phyloP scores from a whole-genome alignment of 2,113 vertebrate species.

The Halcyon senegalensis region DNA sequence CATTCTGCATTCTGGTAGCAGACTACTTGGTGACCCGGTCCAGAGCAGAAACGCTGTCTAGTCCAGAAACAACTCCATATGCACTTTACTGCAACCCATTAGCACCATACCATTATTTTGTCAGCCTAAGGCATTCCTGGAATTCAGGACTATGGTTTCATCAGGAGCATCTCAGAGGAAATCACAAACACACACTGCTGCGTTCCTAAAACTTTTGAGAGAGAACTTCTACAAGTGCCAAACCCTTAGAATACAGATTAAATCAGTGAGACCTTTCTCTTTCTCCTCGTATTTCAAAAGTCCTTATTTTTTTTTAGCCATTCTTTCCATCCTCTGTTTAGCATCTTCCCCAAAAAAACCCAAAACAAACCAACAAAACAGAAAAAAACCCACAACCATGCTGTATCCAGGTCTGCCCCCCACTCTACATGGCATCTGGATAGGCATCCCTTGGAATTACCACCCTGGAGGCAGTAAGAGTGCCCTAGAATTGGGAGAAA shows the following conservation, averaged over 20 bases:
- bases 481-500: neutral
- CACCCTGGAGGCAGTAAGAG: neutral
- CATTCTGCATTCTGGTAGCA: neutral
- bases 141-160: neutral
- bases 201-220: neutral
- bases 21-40: neutral
- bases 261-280: neutral
- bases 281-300: neutral
- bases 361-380: neutral
- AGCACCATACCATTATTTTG: neutral
- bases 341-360: neutral
- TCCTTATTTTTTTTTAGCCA: neutral
- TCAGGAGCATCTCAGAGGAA: neutral
- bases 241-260: neutral
- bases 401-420: fast-evolving
- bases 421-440: neutral
- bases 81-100: neutral
- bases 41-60: neutral
- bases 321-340: neutral
- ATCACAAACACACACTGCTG: neutral
- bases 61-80: neutral
- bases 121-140: neutral
- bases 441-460: neutral
- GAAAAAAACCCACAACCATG: neutral
- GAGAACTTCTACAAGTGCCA: neutral